phyloP scores from a whole-genome alignment of 2,113 vertebrate genomes.

The Uria lomvia region DNA sequence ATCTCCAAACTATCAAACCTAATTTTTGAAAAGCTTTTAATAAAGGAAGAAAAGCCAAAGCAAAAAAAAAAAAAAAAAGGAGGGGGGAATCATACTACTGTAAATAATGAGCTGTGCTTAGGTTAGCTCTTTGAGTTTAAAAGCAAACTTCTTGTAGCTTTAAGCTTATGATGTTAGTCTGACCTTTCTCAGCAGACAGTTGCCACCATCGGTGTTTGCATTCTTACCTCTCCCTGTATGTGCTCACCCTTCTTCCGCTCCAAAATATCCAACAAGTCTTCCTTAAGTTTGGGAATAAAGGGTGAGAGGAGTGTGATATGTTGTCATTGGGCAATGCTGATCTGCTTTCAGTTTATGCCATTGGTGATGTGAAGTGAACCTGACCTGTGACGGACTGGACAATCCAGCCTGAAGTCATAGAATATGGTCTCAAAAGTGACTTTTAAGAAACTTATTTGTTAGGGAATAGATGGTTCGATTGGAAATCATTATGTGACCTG shows the following conservation, averaged over 20 bases:
- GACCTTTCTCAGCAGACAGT: neutral
- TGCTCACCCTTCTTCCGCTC: neutral
- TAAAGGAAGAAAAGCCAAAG: too few relatives aligned
- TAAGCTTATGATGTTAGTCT: neutral
- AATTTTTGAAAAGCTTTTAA: neutral
- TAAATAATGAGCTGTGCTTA: neutral
- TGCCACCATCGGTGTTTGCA: neutral
- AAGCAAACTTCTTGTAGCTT: neutral
- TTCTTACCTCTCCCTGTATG: neutral
- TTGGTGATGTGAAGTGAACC: neutral
- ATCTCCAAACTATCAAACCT: neutral
- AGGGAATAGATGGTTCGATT: neutral
- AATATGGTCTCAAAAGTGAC: neutral
- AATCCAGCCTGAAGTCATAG: neutral
- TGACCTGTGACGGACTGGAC: neutral
- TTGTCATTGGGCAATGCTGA: rapidly evolving
- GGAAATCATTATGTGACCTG: neutral
- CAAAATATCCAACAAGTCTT: neutral
- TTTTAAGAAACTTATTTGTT: neutral
- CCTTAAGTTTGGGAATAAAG: neutral
- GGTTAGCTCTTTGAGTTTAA: neutral
- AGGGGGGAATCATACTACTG: neutral
- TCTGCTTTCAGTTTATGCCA: neutral
- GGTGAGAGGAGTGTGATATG: rapidly evolving
- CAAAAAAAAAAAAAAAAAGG: too few relatives aligned